Evolutionary conservation across 1,140 invertebrate species (phyloP).

Genomic region (Drosophila sproati): DNA sequence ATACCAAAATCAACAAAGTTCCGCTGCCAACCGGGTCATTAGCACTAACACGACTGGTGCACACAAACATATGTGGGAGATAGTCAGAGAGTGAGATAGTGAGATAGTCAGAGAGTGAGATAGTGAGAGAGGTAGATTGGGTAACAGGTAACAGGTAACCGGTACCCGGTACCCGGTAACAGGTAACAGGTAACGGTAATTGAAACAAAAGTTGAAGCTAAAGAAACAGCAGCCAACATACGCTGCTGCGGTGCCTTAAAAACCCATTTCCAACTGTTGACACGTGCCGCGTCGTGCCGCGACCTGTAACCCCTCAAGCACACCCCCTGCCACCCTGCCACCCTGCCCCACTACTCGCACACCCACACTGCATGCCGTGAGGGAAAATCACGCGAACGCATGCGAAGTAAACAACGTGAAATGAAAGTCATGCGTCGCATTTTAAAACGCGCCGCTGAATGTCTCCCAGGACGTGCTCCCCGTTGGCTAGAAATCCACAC

Average conservation of each 20-base stretch:
- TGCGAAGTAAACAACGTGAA: constrained; percentile 80
- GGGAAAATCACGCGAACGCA: constrained; percentile 77
- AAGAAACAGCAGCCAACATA: constrained; percentile 70
- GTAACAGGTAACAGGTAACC: constrained; percentile 65
- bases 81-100: background rate
- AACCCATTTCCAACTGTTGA: constrained; percentile 82
- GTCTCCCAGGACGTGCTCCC: constrained; percentile 57
- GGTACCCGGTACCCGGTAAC: too few relatives aligned
- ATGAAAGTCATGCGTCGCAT: constrained; percentile 81
- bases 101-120: background rate
- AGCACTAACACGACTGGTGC: background rate
- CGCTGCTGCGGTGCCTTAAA: constrained; percentile 72
- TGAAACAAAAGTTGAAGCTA: constrained; percentile 79
- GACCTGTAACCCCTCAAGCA: constrained; percentile 34
- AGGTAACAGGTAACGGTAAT: constrained; percentile 77
- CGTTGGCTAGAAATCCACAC: background rate
- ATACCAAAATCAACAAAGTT: constrained; percentile 21
- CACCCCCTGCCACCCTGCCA: background rate
- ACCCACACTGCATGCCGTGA: constrained; percentile 25
- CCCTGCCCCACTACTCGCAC: background rate
- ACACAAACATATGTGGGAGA: background rate
- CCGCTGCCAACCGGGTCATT: constrained; percentile 23
- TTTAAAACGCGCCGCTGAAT: constrained; percentile 64
- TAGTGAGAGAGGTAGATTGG: constrained; percentile 6
- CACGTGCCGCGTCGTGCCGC: constrained; percentile 74